Conservation (phyloP, 2,113 vertebrate genomes). For the Progne subis region DNA sequence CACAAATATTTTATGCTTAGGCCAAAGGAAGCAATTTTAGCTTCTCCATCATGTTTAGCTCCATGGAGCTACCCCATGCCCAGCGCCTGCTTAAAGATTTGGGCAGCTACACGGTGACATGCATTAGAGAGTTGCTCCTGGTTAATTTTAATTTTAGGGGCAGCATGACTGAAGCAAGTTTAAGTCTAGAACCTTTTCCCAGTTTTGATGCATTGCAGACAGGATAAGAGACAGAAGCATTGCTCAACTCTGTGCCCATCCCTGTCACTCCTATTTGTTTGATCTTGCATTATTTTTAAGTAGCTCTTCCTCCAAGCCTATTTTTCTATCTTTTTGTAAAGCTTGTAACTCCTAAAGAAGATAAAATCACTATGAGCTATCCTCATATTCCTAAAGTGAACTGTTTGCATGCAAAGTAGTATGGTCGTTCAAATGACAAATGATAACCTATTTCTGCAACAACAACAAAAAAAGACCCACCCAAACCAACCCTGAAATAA, state of each 20-base stretch:
- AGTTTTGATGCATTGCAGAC: background rate
- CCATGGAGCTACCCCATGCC: background rate
- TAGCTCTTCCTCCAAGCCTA: background rate
- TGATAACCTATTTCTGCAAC: background rate
- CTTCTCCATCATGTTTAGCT: background rate
- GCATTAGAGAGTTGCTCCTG: background rate
- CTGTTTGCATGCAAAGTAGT: background rate
- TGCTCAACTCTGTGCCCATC: background rate
- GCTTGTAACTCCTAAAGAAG: background rate
- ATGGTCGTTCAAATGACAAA: background rate
- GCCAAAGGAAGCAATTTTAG: background rate
- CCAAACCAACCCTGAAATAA: background rate
- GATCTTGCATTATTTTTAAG: background rate
- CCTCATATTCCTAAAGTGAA: background rate
- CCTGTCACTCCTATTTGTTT: background rate
- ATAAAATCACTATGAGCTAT: background rate
- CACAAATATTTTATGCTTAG: background rate
- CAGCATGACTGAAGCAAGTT: background rate
- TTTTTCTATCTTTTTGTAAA: background rate
- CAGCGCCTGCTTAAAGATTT: background rate
- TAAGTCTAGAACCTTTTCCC: background rate
- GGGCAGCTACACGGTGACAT: accelerated
- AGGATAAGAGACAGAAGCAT: background rate
- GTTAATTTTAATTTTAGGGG: background rate
- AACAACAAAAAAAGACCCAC: background rate